Conservation (phyloP, 2,888 invertebrate genomes). For the Hedychridium roseum region DNA sequence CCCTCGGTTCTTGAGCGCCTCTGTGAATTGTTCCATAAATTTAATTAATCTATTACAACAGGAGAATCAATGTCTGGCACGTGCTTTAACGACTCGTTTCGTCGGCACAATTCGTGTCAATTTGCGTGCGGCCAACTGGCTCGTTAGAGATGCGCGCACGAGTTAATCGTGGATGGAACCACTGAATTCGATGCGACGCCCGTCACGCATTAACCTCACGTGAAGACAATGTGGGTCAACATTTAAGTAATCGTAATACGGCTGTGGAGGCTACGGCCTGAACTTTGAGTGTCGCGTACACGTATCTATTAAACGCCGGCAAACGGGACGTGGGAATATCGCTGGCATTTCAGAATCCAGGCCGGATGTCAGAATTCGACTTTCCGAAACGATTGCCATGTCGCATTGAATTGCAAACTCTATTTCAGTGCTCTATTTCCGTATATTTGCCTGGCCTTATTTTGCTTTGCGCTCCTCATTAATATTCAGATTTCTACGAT, state of each 20-base stretch:
- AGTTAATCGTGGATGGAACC: no score
- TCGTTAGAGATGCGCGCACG: slow-evolving; percentile 31
- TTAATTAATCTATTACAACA: no score
- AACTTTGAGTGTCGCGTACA: slow-evolving; percentile 22
- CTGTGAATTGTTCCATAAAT: no score
- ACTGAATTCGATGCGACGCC: slow-evolving; percentile 28
- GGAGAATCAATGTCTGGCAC: no score
- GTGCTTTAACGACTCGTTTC: no score
- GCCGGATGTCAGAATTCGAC: slow-evolving; percentile 13
- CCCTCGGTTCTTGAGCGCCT: no score
- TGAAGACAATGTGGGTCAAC: slow-evolving; percentile 43
- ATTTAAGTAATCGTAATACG: slow-evolving; percentile 20
- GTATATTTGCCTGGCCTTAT: no score
- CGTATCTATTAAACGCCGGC: slow-evolving; percentile 1
- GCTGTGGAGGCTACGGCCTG: slow-evolving; percentile 18
- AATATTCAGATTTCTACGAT: no score
- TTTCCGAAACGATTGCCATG: no score
- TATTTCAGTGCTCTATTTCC: no score
- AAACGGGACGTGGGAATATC: slow-evolving; percentile 24
- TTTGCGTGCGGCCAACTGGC: slow-evolving; percentile 43
- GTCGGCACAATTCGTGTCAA: slow-evolving; percentile 45
- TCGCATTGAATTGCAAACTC: no score
- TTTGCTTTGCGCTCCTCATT: no score
- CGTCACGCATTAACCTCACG: slow-evolving; percentile 40
- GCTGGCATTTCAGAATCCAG: slow-evolving; percentile 9